Evolutionary conservation across 2,113 vertebrate species (phyloP).

Genomic region (Rhagologus leucostigma): DNA sequence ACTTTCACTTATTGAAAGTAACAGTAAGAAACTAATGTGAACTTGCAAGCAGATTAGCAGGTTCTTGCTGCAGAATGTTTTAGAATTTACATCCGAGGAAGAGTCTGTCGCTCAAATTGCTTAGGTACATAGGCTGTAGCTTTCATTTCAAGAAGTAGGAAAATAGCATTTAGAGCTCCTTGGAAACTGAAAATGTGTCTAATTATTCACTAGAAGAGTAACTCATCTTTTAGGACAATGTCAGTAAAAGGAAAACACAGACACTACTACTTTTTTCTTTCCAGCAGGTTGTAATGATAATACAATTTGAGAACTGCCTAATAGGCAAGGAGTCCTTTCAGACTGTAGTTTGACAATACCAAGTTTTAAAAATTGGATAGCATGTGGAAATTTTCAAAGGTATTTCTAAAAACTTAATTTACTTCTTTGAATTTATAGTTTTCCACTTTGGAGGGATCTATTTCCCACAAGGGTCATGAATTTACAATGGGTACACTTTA

Average conservation of each 20-base stretch:
- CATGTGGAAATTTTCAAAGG: background rate
- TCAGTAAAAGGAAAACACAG: background rate
- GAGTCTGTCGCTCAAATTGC: background rate
- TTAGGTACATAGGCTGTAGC: background rate
- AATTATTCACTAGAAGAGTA: background rate
- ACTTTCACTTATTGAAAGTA: conserved; percentile 29
- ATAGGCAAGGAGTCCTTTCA: background rate
- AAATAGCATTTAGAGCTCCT: background rate
- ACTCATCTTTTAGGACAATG: background rate
- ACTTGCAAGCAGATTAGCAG: background rate
- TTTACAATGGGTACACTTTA: background rate
- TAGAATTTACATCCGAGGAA: background rate
- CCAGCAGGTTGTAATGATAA: background rate
- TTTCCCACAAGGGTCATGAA: background rate
- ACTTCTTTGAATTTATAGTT: background rate
- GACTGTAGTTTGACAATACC: background rate
- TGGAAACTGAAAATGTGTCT: background rate
- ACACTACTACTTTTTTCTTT: background rate
- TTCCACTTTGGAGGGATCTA: background rate
- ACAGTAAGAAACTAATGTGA: conserved; percentile 19
- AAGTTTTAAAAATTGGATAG: background rate
- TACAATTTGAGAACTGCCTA: background rate
- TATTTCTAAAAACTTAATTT: background rate
- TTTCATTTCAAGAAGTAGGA: background rate
- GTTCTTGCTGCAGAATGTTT: background rate